Evolutionary conservation across 2,113 vertebrate species (phyloP).

Genomic region (Chaetops frenatus): DNA sequence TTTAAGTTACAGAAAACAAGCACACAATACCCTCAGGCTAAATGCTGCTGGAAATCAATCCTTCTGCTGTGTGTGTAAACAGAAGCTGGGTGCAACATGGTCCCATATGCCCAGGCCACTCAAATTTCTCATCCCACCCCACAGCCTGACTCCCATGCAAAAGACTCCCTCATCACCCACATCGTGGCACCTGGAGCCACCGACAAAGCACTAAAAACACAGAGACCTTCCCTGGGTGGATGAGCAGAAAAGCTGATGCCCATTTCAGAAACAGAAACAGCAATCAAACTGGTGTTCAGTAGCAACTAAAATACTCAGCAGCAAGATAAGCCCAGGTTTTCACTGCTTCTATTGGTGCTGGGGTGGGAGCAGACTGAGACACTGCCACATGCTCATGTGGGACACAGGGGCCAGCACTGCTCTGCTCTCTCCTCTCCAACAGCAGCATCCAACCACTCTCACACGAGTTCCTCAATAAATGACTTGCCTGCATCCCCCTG

Average conservation of each 20-base stretch:
- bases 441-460: not conserved
- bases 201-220: accelerated
- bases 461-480: not conserved
- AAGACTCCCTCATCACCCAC: no score
- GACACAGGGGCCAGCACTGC: not conserved
- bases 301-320: not conserved
- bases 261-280: not conserved
- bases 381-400: accelerated
- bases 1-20: not conserved
- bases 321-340: not conserved
- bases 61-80: not conserved
- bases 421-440: not conserved
- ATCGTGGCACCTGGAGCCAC: accelerated
- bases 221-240: not conserved
- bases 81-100: not conserved
- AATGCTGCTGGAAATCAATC: not conserved
- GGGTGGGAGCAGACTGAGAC: not conserved
- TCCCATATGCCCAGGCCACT: not conserved
- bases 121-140: not conserved
- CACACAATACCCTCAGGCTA: not conserved
- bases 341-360: not conserved
- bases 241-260: not conserved
- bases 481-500: not conserved
- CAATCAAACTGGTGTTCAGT: not conserved
- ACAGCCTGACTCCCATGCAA: not conserved